These are phyloP conservation scores for Psittacus erithacus DNA, from an alignment of 2,113 vertebrate genomes.

Conservation along the genomic window DNA sequence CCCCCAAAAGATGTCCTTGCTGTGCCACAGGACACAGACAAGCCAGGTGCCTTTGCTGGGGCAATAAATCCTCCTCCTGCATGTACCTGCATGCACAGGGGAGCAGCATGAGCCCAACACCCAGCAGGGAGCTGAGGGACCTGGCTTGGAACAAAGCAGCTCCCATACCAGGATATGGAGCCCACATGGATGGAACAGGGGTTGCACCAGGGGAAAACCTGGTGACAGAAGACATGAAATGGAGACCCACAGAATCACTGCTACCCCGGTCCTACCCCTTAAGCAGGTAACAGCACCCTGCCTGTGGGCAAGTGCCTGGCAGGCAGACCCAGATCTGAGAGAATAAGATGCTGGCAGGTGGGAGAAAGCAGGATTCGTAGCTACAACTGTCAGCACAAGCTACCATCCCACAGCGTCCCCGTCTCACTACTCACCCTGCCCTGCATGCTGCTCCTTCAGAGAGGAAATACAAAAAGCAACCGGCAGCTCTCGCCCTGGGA, in stretches of 20 bases:
- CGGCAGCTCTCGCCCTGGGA: neutral
- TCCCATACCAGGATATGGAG: neutral
- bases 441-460: neutral
- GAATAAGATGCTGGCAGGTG: neutral
- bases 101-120: neutral
- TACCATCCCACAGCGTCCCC: neutral
- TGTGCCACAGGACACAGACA: neutral
- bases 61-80: neutral
- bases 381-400: rapidly evolving
- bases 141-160: neutral
- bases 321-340: neutral
- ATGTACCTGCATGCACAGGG: rapidly evolving
- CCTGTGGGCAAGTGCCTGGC: neutral
- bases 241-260: neutral
- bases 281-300: neutral
- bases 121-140: neutral
- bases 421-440: neutral
- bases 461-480: slow-evolving; percentile 55
- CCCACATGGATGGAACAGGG: neutral
- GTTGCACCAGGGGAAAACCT: neutral
- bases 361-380: neutral
- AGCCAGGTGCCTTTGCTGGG: neutral
- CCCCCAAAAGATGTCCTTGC: neutral
- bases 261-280: neutral
- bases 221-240: neutral